A percentile compares a stretch with the other conserved stretches of the same genome.
These are phyloP conservation scores for Phoenoteleia sp. DNA, from an alignment of 2,888 invertebrate species.

Conservation along the genomic window DNA sequence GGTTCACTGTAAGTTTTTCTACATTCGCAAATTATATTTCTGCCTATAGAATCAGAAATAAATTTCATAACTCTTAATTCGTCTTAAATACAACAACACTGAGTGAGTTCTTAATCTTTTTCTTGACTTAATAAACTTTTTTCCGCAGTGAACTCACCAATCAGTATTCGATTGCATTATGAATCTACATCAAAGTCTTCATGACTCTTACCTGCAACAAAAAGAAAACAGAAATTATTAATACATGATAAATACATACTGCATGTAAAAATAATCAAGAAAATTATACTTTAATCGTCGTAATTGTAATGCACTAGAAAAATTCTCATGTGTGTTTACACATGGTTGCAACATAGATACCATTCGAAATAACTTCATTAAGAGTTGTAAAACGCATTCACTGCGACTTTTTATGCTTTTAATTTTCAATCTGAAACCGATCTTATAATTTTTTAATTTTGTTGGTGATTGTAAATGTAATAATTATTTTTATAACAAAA, in stretches of 20 bases:
- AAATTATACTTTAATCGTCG: slow-evolving; percentile 2
- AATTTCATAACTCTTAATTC: too few relatives aligned
- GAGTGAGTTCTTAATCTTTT: too few relatives aligned
- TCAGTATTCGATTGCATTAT: slow-evolving; percentile 10
- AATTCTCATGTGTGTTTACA: slow-evolving; percentile 13
- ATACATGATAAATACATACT: slow-evolving; percentile 19
- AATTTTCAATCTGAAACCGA: neutral
- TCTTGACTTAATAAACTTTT: too few relatives aligned
- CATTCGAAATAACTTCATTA: slow-evolving; percentile 49
- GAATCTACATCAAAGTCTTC: slow-evolving; percentile 1
- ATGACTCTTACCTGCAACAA: slow-evolving; percentile 53
- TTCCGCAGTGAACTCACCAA: slow-evolving; percentile 13
- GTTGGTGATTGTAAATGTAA: neutral
- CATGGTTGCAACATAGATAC: slow-evolving; percentile 24
- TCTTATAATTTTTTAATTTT: too few relatives aligned
- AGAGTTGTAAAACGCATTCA: slow-evolving; percentile 26
- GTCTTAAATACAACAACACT: too few relatives aligned
- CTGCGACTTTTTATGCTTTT: slow-evolving; percentile 22
- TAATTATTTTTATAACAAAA: neutral
- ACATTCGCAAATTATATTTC: too few relatives aligned
- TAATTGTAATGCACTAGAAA: slow-evolving; percentile 34
- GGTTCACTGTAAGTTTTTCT: too few relatives aligned
- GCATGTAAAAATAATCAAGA: slow-evolving; percentile 30
- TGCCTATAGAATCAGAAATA: too few relatives aligned
- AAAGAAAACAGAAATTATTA: slow-evolving; percentile 32